Conservation (phyloP, 1,140 invertebrate species). For the Brachionus plicatilis region DNA sequence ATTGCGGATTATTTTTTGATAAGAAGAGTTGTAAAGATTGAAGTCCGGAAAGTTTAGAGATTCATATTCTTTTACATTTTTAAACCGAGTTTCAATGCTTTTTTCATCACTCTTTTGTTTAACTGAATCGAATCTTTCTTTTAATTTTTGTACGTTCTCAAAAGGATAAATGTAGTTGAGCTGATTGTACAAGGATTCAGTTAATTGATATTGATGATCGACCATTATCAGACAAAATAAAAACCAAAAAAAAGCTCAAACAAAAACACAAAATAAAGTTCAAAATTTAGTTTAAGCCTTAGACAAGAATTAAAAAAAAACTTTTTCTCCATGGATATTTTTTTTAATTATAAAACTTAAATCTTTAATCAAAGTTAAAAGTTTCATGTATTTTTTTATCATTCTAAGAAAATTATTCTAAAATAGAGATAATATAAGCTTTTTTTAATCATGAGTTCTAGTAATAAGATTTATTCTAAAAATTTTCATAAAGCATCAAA, state of each 20-base stretch:
- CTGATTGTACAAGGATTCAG: neutral
- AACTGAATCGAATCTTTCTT: neutral
- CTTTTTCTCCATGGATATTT: neutral
- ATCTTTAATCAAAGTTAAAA: neutral
- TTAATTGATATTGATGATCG: neutral
- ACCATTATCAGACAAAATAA: neutral
- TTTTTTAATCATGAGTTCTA: too few relatives aligned
- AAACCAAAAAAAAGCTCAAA: neutral
- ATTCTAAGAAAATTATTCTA: too few relatives aligned
- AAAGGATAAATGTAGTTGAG: neutral
- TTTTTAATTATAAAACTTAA: neutral
- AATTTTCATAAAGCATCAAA: too few relatives aligned
- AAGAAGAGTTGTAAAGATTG: neutral
- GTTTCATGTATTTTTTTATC: too few relatives aligned
- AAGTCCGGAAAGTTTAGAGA: neutral
- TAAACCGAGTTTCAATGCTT: neutral
- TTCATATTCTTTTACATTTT: neutral
- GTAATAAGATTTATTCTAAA: too few relatives aligned
- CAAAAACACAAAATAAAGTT: neutral
- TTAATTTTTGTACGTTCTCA: neutral
- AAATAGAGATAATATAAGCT: too few relatives aligned
- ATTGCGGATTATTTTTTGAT: slow-evolving; percentile 8
- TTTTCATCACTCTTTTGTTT: neutral
- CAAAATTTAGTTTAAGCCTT: neutral
- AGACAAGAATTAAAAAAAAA: neutral